Base-by-base conservation (phyloP, 2,888 invertebrate genomes). In the Drosophila tanythrix region DNA sequence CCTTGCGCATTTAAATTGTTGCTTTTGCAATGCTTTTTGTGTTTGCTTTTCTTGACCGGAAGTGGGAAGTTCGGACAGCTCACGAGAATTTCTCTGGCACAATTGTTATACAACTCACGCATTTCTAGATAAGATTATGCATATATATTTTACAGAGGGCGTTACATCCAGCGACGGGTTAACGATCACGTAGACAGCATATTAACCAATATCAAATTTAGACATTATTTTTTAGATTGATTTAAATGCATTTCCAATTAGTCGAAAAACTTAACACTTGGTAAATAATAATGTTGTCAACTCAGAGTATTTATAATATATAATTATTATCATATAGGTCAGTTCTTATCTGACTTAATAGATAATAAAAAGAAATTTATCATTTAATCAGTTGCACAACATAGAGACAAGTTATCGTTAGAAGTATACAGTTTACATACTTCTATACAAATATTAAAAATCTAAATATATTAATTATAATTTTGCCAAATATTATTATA, bases 111-210 rank as follows among this genome's bases (percentile, higher is more conserved):
- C 77, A 79, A 81, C 53, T 64, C 5, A n/a, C 11, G 52, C 21
- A 57, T 40, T 57, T 46, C 18, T 10, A 63, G 77, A 76, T 80
- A 62, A 76, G 77, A 64, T 59, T 57, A 40, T 29, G 15, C 15
- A 11, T 59, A 52, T 74, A 38, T 73, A 73, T 76, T 68, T 67
- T 59, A 48, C 58, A 31, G 21, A 59, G 66, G 62, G 64, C 48
- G 69, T 79, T 64, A 36, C 56, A 36, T 50, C 18, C 13, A 61
- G 36, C 58, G 71, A 70, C 69, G 52, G 50, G 71, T 27, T 25
- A 29, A 63, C 61, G 51, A 83, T 79, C 83, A 84, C 81, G 89
- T 81, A 86, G 71, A 56, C 81, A 56, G 36, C 4, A 29, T 15
- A 38, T 46, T 29, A n/a, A 13, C 18, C 18, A 27, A 56, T 56